phyloP scores from a whole-genome alignment of 2,888 invertebrate species.

The Hyles lineata region DNA sequence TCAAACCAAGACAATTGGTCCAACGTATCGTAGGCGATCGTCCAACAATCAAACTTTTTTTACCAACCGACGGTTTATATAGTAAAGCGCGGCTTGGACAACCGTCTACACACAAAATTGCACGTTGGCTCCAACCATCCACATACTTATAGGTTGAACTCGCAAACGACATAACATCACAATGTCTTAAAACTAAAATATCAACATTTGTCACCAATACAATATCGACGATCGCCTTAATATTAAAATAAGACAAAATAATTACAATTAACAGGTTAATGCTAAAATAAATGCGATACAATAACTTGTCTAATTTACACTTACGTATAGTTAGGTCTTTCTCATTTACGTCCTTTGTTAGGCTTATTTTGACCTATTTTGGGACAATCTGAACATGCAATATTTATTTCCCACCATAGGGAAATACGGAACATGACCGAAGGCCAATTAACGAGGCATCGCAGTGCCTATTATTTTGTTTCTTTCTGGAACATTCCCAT shows the following conservation, averaged over 20 bases:
- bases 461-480: no score
- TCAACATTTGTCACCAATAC: constrained; percentile 7
- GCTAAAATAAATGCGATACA: constrained; percentile 29
- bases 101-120: no score
- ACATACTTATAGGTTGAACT: not conserved
- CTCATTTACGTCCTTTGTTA: not conserved
- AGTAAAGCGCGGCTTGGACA: no score
- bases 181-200: not conserved
- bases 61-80: no score
- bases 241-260: constrained; percentile 9
- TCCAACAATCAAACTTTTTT: no score
- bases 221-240: constrained; percentile 3
- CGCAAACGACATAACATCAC: no score
- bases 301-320: constrained; percentile 19
- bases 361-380: not conserved
- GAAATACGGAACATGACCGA: not conserved
- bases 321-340: not conserved
- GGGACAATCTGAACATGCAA: not conserved
- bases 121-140: not conserved
- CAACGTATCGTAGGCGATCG: no score
- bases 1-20: no score
- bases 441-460: no score
- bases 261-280: constrained; percentile 26
- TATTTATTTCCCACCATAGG: not conserved
- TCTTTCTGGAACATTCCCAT: no score